Evolutionary conservation across 64 coral and sea anemone species (phyloP), one percentile per base, ranked within the genome.

Genomic region (Platygyra sinensis): DNA sequence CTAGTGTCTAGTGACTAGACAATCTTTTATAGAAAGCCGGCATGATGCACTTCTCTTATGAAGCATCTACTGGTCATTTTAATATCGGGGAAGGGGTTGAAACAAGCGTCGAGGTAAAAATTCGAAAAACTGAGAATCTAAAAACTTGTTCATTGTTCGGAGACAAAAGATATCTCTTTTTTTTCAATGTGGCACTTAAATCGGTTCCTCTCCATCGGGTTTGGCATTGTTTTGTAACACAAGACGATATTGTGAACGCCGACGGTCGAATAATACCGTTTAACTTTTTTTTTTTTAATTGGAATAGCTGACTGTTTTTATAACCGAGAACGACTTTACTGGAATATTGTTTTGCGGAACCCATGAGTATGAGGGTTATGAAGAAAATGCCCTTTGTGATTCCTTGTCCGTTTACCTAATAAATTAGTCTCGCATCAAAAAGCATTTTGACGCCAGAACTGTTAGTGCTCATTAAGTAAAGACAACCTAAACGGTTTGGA

Each of bases 91-190:
- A 57, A 14, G 54, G 54, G 12, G 16, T 36, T 1, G 42, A 46
- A 30, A 4, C 24, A 20, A 82, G 42, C 16, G 12, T 18, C 22
- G 9, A 12, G 22, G 33, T 8, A 83, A 67, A 65, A 63, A 62
- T 20, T 17, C 30, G 12, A 39, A 49, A 83, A 83, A 83, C 62
- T 25, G 24, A 67, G 8, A 67, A 67, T 3, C 8, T 22, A 67
- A 67, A 67, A 67, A n/a, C 25, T 67, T n/a, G 10, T 19, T 63
- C 9, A 64, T 83, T 63, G 59, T 83, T 65, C 10, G 13, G 17
- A 25, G 33, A 83, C 80, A 83, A 83, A 83, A 83, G 80, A 24
- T 36, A 20, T 42, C 38, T 19, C 17, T 76, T 76, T 16, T 67
- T 8, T 55, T 55, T 55, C 8, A 55, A 55, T 55, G 38, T 20